phyloP scores from a whole-genome alignment of 2,888 invertebrate species.

The Apodemia mormo region DNA sequence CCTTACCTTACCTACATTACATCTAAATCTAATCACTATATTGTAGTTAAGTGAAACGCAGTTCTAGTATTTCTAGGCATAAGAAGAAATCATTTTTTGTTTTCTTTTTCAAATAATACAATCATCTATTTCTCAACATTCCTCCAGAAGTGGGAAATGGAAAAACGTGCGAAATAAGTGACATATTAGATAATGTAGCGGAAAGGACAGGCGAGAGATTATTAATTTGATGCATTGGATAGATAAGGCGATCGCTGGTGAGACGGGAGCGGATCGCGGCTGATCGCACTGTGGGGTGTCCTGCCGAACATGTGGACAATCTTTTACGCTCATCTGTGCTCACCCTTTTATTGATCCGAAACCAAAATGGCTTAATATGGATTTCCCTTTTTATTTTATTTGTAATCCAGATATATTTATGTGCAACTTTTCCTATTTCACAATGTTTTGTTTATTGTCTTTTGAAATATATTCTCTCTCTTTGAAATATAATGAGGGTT shows the following conservation, averaged over 20 bases:
- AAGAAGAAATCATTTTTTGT: neutral
- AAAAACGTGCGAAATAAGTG: constrained; percentile 46
- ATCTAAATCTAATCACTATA: no score
- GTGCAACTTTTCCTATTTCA: no score
- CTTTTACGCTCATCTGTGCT: constrained; percentile 81
- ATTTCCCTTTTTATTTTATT: neutral
- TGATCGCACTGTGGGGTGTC: constrained; percentile 54
- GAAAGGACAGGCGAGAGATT: constrained; percentile 65
- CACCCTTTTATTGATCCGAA: constrained; percentile 70
- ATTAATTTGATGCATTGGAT: constrained; percentile 65
- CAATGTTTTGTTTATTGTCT: no score
- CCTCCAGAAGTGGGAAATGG: neutral
- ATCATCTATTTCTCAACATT: neutral
- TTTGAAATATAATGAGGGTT: no score
- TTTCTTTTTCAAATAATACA: neutral
- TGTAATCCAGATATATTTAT: neutral
- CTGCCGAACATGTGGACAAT: constrained; percentile 79
- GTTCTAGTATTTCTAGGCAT: no score
- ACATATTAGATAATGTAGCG: constrained; percentile 63
- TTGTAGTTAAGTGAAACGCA: no score
- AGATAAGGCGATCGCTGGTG: constrained; percentile 61
- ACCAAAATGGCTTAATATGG: constrained; percentile 2
- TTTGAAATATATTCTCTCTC: no score
- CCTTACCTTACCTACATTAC: no score
- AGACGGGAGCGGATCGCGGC: constrained; percentile 40